These are phyloP conservation scores for Galemys pyrenaicus DNA, from an alignment of 2,113 vertebrate genomes.

Conservation along the genomic window DNA sequence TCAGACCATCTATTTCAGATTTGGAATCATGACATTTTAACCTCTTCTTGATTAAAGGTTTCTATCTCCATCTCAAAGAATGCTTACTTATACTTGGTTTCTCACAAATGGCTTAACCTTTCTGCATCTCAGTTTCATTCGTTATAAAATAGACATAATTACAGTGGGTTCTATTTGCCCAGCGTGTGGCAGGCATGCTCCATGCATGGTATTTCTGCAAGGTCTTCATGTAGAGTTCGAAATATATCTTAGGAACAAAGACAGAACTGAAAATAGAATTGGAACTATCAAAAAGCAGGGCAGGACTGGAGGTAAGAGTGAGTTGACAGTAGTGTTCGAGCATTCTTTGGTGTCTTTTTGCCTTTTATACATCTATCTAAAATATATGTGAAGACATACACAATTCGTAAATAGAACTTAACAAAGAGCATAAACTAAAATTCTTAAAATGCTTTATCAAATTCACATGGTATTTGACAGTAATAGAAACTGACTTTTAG, in stretches of 20 bases:
- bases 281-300: not conserved
- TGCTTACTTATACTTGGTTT: constrained; percentile 73
- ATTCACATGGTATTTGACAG: not conserved
- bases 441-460: not conserved
- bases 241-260: constrained; percentile 57
- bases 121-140: constrained; percentile 65
- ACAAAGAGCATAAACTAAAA: not conserved
- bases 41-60: constrained; percentile 80
- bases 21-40: constrained; percentile 75
- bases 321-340: not conserved
- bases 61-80: constrained; percentile 72
- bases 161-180: constrained; percentile 55
- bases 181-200: constrained; percentile 63
- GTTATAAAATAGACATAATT: constrained; percentile 70
- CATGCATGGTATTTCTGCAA: not conserved
- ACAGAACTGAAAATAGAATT: constrained; percentile 32
- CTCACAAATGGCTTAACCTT: constrained; percentile 74
- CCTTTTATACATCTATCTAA: not conserved
- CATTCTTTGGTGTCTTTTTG: not conserved
- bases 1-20: constrained; percentile 74
- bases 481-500: not conserved
- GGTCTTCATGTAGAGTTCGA: constrained; percentile 31
- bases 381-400: not conserved
- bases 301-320: not conserved
- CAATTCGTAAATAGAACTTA: not conserved